Evolutionary conservation across 2,888 invertebrate genomes (phyloP).

Genomic region (Subacronicta megacephala): DNA sequence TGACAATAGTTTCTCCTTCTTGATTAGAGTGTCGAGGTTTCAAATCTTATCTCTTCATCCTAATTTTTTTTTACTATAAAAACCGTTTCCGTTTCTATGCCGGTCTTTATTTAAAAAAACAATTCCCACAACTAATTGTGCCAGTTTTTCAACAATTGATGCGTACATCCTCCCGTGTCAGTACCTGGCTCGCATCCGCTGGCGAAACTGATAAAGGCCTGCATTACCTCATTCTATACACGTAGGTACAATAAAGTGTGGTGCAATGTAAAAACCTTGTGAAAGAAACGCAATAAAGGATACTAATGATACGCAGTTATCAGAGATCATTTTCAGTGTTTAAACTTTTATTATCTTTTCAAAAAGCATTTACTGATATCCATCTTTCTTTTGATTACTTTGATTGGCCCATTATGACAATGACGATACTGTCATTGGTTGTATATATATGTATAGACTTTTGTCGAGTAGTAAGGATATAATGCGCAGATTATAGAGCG

Average conservation of each 20-base stretch:
- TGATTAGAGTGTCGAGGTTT: neutral
- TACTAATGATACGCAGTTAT: slow-evolving; percentile 33
- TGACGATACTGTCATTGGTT: neutral
- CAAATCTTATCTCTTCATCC: neutral
- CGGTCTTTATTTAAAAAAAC: slow-evolving; percentile 10
- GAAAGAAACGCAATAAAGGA: slow-evolving; percentile 35
- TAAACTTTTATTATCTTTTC: neutral
- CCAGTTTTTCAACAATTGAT: slow-evolving; percentile 43
- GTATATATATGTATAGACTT: neutral
- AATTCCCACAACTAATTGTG: slow-evolving; percentile 35
- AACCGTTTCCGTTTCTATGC: slow-evolving; percentile 16
- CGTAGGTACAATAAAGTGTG: slow-evolving; percentile 50
- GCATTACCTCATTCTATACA: slow-evolving; percentile 65
- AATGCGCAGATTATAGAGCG: neutral
- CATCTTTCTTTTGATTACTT: neutral
- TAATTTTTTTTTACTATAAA: slow-evolving; percentile 10
- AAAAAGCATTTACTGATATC: neutral
- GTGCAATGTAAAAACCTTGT: slow-evolving; percentile 52
- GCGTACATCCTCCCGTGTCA: slow-evolving; percentile 49
- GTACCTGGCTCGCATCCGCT: slow-evolving; percentile 56
- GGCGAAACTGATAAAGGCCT: slow-evolving; percentile 66
- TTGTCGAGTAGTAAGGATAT: neutral
- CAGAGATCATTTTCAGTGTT: slow-evolving; percentile 27
- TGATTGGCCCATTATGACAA: too few species aligned
- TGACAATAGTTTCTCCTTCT: neutral